Evolutionary conservation across 2,797 vertebrate genomes (phyloP), one percentile per base, ranked within the genome.

Genomic region (Eupleurogrammus muticus): DNA sequence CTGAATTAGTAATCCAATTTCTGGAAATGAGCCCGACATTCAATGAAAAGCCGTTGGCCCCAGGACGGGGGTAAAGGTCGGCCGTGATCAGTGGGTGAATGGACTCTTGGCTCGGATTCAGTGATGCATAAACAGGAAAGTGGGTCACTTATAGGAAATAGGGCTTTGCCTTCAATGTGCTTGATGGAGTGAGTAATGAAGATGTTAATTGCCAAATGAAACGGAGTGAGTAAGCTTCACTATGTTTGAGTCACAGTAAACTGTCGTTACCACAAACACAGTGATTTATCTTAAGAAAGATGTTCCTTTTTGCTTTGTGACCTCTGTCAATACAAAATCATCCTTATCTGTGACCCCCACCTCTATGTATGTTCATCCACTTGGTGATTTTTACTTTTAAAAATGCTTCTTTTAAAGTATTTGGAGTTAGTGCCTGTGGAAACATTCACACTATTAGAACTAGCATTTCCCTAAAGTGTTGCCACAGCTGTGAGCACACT

Each of bases 131-230:
- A 11, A 66, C 28, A 47, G 50, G 21, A 67, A 83, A 74, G n/a
- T 48, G 52, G 69, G 60, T 75, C 73, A 77, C 24, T 70, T 23
- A 14, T 0, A 5, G 24, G 61, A 78, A 77, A 50, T 34, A 2
- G 1, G 5, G 4, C 28, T 28, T 2, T 50, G 38, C n/a, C 44
- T 46, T 42, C 13, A 42, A 17, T 52, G 3, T 5, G 24, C 2
- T 10, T 9, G 3, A 28, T 0, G 10, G 0, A 11, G 1, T 32
- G 17, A 8, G 13, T 40, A 13, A 63, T 35, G 13, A 57, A 21
- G 14, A 40, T 3, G 28, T 40, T 53, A 5, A 4, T 3, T 17
- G 11, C 11, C 1, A 61, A 52, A 46, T 47, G 38, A 56, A 67
- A 53, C 5, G 5, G 46, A 59, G 2, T 1, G 1, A 3, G n/a